Evolutionary conservation across 2,888 invertebrate genomes (phyloP).

Genomic region (Teleogryllus oceanicus): DNA sequence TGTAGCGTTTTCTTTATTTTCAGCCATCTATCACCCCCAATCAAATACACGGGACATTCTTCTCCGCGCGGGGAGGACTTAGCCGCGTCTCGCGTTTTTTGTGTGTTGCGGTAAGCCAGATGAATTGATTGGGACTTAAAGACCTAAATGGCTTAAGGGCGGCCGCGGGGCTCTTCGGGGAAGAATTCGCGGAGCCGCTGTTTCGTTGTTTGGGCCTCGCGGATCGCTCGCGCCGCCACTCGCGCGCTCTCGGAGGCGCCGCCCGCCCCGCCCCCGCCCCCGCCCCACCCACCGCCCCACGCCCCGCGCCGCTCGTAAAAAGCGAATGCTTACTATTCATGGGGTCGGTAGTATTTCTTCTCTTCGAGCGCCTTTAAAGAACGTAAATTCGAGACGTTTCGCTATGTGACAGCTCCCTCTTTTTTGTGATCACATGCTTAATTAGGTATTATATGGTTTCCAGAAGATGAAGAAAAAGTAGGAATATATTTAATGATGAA

Average conservation of each 20-base stretch:
- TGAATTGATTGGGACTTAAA: slow-evolving; percentile 18
- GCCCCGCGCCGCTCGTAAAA: background rate
- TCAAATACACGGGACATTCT: slow-evolving; percentile 20
- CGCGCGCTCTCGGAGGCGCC: background rate
- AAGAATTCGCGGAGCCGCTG: background rate
- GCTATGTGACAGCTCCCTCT: too few relatives aligned
- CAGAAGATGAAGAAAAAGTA: too few relatives aligned
- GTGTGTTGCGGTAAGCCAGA: slow-evolving; percentile 11
- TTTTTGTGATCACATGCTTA: too few relatives aligned
- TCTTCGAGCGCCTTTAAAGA: background rate
- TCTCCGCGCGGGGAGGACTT: background rate
- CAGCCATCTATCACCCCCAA: slow-evolving; percentile 29
- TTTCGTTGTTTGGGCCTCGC: background rate
- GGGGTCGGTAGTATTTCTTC: background rate
- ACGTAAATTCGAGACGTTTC: too few relatives aligned
- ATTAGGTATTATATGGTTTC: too few relatives aligned
- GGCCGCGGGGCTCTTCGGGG: background rate
- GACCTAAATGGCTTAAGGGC: background rate
- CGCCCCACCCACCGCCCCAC: background rate
- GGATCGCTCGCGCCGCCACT: background rate
- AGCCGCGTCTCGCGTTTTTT: background rate
- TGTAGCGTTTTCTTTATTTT: background rate
- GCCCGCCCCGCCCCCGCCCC: background rate
- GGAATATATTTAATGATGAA: too few relatives aligned
- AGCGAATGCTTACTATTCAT: background rate